Evolutionary conservation across 2,888 invertebrate species (phyloP).

Genomic region (Dichetophora obliterata): DNA sequence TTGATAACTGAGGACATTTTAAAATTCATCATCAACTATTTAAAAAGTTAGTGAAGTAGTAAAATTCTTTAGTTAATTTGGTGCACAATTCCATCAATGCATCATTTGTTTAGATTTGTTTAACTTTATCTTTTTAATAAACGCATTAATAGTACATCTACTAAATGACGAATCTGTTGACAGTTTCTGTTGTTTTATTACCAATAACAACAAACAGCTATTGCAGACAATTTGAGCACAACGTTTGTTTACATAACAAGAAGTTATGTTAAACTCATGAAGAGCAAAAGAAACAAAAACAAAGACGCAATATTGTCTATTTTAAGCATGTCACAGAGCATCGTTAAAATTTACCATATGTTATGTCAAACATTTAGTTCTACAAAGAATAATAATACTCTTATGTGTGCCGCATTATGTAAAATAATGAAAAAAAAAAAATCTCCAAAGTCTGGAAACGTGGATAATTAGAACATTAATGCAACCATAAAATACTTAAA

Average conservation of each 20-base stretch:
- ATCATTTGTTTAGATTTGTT: too few relatives aligned
- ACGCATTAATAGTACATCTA: not conserved
- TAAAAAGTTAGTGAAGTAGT: too few relatives aligned
- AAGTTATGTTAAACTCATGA: slow-evolving; percentile 3
- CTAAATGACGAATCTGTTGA: slow-evolving; percentile 6
- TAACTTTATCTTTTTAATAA: too few relatives aligned
- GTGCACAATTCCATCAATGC: too few relatives aligned
- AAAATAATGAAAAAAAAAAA: not conserved
- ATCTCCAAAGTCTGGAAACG: slow-evolving; percentile 11
- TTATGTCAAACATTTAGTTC: not conserved
- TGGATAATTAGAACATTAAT: not conserved
- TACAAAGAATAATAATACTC: not conserved
- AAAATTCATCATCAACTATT: too few relatives aligned
- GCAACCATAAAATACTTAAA: slow-evolving; percentile 1
- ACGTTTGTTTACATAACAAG: slow-evolving; percentile 13
- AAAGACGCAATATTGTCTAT: not conserved
- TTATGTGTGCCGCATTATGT: not conserved
- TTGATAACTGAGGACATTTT: too few relatives aligned
- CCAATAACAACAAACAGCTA: slow-evolving; percentile 20
- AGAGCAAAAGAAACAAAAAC: slow-evolving; percentile 6
- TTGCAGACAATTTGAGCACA: not conserved
- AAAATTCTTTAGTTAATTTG: too few relatives aligned
- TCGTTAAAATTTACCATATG: slow-evolving; percentile 34
- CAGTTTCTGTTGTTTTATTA: slow-evolving; percentile 23
- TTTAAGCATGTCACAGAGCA: slow-evolving; percentile 12